Base-by-base conservation (phyloP, 2,797 vertebrate species). In the Cyprinodon diabolis region DNA sequence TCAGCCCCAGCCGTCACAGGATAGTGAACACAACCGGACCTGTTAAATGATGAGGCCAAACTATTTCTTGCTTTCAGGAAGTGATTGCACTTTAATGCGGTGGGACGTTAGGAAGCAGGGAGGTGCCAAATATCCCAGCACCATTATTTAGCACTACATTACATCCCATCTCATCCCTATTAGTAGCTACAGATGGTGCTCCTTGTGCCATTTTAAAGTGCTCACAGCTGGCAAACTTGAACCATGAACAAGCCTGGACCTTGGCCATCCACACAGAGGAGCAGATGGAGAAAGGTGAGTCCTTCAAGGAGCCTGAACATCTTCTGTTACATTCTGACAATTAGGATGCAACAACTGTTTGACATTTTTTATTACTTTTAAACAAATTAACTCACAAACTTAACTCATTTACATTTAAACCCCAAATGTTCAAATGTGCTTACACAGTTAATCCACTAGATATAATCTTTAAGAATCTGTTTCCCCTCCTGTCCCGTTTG, bases 111-210 rank as follows among this genome's bases (percentile, higher is more conserved):
- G 51, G 68, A 83, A 74, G 68, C 73, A 62, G 52, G 75, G 70
- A 68, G 70, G 76, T 85, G 84, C 84, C 87, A 90, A 87, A 79
- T 80, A 84, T 77, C 87, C 57, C 77, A 72, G 86, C 77, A 74
- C 85, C 83, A 86, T 92, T 91, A 90, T 88, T 92, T 91, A 90
- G 84, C 87, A 93, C 81, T 87, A 92, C 89, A 93, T 93, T 89
- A 90, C 86, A 88, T 89, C 90, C 87, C 81, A 87, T 87, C 81
- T 74, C 72, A 86, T 88, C 77, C 82, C 88, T 78, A 90, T 91
- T 93, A 93, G 82, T 86, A 84, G 85, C 78, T 90, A 73, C 91
- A 93, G 91, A 91, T 93, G 92, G 91, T 72, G 75, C 74, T 85
- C 40, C 83, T 87, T 68, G 56, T 76, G 84, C 86, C 86, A 86